These are phyloP conservation scores for Perodicticus potto DNA, from an alignment of 2,797 vertebrate genomes.

Conservation along the genomic window DNA sequence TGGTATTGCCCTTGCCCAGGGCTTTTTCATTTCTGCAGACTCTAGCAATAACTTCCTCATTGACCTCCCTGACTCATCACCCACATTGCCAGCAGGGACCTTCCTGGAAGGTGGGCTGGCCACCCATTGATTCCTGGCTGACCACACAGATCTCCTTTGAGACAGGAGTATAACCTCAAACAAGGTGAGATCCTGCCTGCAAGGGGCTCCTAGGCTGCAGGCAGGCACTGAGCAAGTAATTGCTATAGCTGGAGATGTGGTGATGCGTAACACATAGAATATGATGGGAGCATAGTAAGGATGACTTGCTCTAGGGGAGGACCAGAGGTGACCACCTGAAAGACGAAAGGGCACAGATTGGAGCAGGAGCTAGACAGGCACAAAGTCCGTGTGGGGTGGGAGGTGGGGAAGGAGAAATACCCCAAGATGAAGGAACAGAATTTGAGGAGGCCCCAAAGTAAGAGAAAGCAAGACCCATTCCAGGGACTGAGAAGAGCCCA, in stretches of 20 bases:
- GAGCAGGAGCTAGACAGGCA: background rate
- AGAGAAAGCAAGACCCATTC: background rate
- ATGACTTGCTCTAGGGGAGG: background rate
- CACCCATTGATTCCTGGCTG: background rate
- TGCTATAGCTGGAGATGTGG: too few species aligned
- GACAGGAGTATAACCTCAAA: background rate
- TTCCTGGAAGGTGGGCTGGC: background rate
- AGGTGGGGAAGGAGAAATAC: background rate
- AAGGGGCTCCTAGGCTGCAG: background rate
- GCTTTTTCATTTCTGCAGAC: background rate
- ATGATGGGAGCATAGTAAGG: background rate
- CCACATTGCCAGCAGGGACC: background rate
- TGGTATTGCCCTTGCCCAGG: background rate
- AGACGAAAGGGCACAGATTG: background rate
- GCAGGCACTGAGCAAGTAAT: background rate
- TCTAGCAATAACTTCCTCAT: background rate
- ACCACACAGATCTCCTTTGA: background rate
- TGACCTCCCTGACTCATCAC: background rate
- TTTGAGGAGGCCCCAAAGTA: background rate
- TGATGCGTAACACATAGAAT: background rate
- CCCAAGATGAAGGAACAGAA: background rate
- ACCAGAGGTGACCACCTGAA: background rate
- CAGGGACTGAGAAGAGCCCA: background rate
- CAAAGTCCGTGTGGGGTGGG: background rate
- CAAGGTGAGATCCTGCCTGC: background rate